Conservation (phyloP, 2,797 vertebrate species). For the Sebastes reedi region DNA sequence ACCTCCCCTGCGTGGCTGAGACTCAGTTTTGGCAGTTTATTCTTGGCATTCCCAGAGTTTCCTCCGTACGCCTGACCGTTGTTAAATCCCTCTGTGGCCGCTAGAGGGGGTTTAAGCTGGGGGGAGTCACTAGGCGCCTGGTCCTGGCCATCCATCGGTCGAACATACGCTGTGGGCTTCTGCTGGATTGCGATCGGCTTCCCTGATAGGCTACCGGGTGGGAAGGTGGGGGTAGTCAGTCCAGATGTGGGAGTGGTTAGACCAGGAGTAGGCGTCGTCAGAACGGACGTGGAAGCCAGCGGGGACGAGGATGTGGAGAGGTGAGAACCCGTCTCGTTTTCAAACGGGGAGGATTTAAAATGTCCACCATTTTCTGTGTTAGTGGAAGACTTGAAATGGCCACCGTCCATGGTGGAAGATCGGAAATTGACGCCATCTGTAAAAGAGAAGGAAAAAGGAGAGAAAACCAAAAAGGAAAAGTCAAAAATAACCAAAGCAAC, state of each 20-base stretch:
- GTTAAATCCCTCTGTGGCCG: constrained; percentile 90
- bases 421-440: constrained; percentile 67
- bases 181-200: constrained; percentile 89
- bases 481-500: constrained; percentile 15
- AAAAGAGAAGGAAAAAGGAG: neutral
- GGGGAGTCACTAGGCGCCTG: constrained; percentile 91
- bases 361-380: constrained; percentile 62
- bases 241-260: constrained; percentile 82
- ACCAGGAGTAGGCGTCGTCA: constrained; percentile 85
- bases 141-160: constrained; percentile 95
- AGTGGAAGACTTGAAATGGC: constrained; percentile 82
- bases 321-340: constrained; percentile 83
- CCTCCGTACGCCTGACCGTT: constrained; percentile 85
- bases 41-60: constrained; percentile 85
- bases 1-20: constrained; percentile 93
- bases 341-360: constrained; percentile 80
- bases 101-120: constrained; percentile 89
- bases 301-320: constrained; percentile 81
- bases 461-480: neutral
- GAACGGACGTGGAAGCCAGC: constrained; percentile 92
- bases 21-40: constrained; percentile 94
- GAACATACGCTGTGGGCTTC: constrained; percentile 93
- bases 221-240: constrained; percentile 89
- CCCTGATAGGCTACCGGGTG: constrained; percentile 86
- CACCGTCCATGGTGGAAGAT: constrained; percentile 82